Conservation (phyloP, 2,888 invertebrate genomes). For the Platycheirus rosarum region DNA sequence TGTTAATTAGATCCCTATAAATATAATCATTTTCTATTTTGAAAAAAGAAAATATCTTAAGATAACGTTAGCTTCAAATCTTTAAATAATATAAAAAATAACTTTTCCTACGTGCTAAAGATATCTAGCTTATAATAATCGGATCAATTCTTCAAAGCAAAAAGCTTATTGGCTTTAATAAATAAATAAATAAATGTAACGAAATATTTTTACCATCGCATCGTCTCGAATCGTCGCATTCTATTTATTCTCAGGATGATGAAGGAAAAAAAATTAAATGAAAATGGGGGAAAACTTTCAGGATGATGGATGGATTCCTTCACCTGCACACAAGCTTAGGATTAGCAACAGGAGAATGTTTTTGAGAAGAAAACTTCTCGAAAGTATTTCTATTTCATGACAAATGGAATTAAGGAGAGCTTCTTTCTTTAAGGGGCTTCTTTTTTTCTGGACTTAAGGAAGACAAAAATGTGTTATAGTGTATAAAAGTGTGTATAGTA, state of each 20-base stretch:
- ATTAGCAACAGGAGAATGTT: conserved; percentile 65
- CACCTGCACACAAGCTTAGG: conserved; percentile 62
- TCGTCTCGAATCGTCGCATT: conserved; percentile 30
- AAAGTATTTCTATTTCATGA: conserved; percentile 54
- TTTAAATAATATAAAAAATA: conserved; percentile 28
- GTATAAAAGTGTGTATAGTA: neutral
- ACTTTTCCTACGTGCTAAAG: neutral
- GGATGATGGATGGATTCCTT: conserved; percentile 67
- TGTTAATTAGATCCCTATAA: neutral
- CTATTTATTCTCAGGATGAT: conserved; percentile 13
- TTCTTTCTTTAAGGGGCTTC: conserved; percentile 19
- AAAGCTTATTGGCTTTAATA: conserved; percentile 45
- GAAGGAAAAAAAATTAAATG: conserved; percentile 5
- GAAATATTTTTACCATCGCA: conserved; percentile 31
- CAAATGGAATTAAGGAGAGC: conserved; percentile 53
- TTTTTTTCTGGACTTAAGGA: conserved; percentile 4
- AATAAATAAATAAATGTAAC: conserved; percentile 40
- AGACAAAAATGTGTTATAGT: neutral
- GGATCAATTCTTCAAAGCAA: conserved; percentile 56
- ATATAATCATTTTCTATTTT: neutral
- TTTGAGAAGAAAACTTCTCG: conserved; percentile 25
- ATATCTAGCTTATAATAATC: conserved; percentile 42
- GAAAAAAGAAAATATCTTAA: neutral
- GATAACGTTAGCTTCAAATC: conserved; percentile 14
- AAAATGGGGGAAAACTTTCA: conserved; percentile 46